These are phyloP conservation scores for Exephanes ischioxanthus DNA, from an alignment of 2,888 invertebrate species.

Conservation along the genomic window DNA sequence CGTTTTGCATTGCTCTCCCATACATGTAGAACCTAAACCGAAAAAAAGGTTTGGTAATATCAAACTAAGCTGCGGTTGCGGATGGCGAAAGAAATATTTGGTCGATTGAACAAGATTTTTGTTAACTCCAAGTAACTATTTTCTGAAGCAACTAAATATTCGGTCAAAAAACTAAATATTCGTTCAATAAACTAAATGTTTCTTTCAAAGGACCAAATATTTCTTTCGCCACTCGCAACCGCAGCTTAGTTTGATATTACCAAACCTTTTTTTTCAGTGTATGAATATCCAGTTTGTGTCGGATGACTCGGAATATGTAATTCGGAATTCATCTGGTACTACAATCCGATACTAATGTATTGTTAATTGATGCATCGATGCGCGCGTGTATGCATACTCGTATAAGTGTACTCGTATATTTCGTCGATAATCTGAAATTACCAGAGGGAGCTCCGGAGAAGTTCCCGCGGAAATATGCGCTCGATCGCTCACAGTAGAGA, in stretches of 20 bases:
- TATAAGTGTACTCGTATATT: not conserved
- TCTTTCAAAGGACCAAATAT: too few species aligned
- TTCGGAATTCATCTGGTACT: slow-evolving; percentile 6
- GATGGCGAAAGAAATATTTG: too few species aligned
- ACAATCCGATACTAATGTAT: slow-evolving; percentile 23
- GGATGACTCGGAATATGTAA: slow-evolving; percentile 26
- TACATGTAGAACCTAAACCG: not conserved
- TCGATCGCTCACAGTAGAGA: not conserved
- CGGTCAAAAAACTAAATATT: too few species aligned
- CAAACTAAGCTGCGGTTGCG: too few species aligned
- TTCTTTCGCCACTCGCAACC: too few species aligned
- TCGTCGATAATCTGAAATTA: not conserved
- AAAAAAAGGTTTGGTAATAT: too few species aligned
- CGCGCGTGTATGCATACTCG: not conserved
- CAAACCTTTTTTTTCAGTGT: too few species aligned
- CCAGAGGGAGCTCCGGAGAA: not conserved
- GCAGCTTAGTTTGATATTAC: too few species aligned
- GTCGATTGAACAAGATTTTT: too few species aligned
- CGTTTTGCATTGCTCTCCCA: not conserved
- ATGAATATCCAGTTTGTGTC: not conserved
- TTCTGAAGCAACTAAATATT: too few species aligned
- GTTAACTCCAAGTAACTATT: too few species aligned
- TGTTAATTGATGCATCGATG: slow-evolving; percentile 5
- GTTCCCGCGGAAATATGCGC: slow-evolving; percentile 13
- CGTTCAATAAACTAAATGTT: too few species aligned